phyloP scores from a whole-genome alignment of 2,888 invertebrate species.

The Corbicula japonica region DNA sequence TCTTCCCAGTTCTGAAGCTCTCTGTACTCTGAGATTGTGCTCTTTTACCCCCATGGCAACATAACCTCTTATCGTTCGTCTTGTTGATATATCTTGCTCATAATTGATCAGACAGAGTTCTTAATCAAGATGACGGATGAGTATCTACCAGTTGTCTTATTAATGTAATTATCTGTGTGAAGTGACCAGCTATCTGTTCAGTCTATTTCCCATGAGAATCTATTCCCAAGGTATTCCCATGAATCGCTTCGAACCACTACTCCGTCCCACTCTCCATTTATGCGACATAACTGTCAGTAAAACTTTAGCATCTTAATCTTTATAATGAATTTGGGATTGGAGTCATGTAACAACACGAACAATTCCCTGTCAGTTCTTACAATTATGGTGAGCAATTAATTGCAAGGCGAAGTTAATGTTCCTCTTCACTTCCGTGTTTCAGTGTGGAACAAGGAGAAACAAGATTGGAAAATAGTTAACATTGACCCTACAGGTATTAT shows the following conservation, averaged over 20 bases:
- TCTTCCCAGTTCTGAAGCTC: too few species aligned
- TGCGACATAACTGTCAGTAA: neutral
- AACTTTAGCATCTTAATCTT: neutral
- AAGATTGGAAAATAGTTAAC: constrained; percentile 34
- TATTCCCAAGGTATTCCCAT: neutral
- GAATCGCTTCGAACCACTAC: neutral
- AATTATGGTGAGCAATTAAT: neutral
- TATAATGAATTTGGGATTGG: neutral
- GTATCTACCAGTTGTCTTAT: neutral
- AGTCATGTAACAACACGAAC: neutral
- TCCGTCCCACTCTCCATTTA: neutral
- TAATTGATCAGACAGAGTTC: neutral
- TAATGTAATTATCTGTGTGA: constrained; percentile 21
- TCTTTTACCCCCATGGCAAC: neutral
- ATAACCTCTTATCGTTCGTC: neutral
- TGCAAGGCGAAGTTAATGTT: neutral
- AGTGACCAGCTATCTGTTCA: constrained; percentile 4
- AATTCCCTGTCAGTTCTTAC: neutral
- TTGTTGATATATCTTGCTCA: neutral
- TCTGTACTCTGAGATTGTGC: too few species aligned
- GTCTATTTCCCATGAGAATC: neutral
- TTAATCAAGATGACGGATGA: neutral
- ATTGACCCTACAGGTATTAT: constrained; percentile 35
- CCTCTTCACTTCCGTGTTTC: neutral
- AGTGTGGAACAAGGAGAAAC: constrained; percentile 41